A percentile compares a stretch with the other conserved stretches of the same genome.
Conservation (phyloP, 1,140 invertebrate genomes). For the Whitmania pigra region DNA sequence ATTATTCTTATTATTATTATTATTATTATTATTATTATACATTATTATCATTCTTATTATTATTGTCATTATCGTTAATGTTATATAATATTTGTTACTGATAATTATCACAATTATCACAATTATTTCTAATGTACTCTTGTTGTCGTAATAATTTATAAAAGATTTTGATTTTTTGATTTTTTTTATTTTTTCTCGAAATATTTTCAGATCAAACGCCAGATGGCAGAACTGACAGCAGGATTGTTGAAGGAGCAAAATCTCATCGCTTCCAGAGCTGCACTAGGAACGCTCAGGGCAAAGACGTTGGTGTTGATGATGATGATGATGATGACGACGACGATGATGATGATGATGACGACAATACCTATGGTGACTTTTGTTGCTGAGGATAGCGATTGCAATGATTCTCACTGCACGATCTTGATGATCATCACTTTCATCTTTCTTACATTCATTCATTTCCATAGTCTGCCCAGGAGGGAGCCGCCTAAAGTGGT, state of each 20-base stretch:
- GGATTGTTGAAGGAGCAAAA: constrained; percentile 6
- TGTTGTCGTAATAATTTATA: not conserved
- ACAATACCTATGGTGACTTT: not conserved
- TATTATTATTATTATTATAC: too few relatives aligned
- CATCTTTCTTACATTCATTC: not conserved
- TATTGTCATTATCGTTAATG: too few relatives aligned
- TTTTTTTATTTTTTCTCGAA: too few relatives aligned
- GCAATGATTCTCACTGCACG: not conserved
- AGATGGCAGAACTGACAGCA: not conserved
- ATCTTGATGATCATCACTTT: not conserved
- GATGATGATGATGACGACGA: constrained; percentile 7
- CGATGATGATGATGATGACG: constrained; percentile 7
- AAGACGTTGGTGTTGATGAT: constrained; percentile 4
- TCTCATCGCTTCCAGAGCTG: not conserved
- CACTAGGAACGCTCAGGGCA: too few relatives aligned
- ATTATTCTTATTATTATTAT: too few relatives aligned
- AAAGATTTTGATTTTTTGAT: too few relatives aligned
- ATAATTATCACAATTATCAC: too few relatives aligned
- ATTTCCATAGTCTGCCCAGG: not conserved
- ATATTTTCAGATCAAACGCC: not conserved
- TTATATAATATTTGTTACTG: too few relatives aligned
- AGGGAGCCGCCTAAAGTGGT: not conserved
- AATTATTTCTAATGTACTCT: not conserved
- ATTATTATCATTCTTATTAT: too few relatives aligned
- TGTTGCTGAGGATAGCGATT: not conserved